Base-by-base conservation (phyloP, 2,797 vertebrate genomes). In the Podarcis lilfordi region DNA sequence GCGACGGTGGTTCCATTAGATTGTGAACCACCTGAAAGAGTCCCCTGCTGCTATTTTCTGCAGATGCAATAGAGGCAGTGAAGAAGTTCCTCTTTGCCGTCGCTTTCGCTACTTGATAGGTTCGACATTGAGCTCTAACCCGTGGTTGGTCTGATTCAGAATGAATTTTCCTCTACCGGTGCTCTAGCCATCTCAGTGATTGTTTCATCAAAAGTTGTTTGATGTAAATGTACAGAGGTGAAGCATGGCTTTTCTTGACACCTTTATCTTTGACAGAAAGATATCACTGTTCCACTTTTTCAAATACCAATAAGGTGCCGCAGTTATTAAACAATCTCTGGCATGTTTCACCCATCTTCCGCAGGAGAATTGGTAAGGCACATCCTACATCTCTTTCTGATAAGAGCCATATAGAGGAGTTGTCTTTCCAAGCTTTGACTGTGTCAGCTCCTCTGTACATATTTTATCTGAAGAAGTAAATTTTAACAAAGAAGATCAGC, bases 181-280 rank as follows among this genome's bases (percentile, higher is more conserved):
- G 50, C 13, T 55, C 50, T 55, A 50, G 45, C 45, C 3, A 50
- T 50, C 45, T 50, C 45, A 55, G 50, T 55, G 50, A 55, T 15
- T 55, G 50, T 55, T 55, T 55, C 50, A 15, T 64, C 32, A 25
- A 59, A 64, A 9, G 19, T 25, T 80, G 23, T 64, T 64, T 80
- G 17, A 37, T 35, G 35, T 80, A 37, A 81, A 27, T n/a, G 43
- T 76, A 72, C 68, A 86, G 68, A 55, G 83, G 9, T 35, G 75
- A 21, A 0, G 0, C 35, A 72, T 29, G 72, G 87, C 27, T 5
- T 3, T 1, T 82, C 85, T 80, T 86, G 35, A 69, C 61, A 23
- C 79, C 82, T 81, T 27, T 79, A 23, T 89, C 89, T 50, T 88
- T 87, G 43, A 35, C 71, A 9, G 50, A 40, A 74, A n/a, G 15